Evolutionary conservation across 2,797 vertebrate species (phyloP).

Genomic region (Melanotaenia pygmaea): DNA sequence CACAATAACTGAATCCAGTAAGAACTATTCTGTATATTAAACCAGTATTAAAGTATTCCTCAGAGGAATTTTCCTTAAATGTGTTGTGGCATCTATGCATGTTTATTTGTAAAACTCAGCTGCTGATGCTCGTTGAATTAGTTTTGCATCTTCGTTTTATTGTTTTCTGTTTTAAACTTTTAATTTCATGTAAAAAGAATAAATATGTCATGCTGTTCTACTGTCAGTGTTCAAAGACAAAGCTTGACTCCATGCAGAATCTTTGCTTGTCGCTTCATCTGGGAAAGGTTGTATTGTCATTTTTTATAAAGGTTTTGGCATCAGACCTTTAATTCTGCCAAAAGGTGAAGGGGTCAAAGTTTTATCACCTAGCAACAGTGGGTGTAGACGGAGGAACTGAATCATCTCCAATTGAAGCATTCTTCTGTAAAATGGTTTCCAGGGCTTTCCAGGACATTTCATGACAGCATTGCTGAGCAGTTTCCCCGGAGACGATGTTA

Average conservation of each 20-base stretch:
- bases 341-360: slow-evolving; percentile 24
- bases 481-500: slow-evolving; percentile 12
- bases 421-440: slow-evolving; percentile 1
- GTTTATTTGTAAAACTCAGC: no score
- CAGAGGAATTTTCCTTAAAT: no score
- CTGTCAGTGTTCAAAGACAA: no score
- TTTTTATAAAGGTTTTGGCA: slow-evolving; percentile 49
- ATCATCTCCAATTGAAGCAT: neutral
- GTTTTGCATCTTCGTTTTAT: no score
- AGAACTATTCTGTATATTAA: no score
- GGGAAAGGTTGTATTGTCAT: slow-evolving; percentile 14
- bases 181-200: no score
- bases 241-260: neutral
- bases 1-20: no score
- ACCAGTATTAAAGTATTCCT: no score
- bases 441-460: slow-evolving; percentile 1
- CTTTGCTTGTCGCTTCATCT: neutral
- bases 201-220: no score
- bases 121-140: no score
- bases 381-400: neutral
- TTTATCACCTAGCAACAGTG: slow-evolving; percentile 54
- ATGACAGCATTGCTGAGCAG: neutral
- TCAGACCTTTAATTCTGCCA: slow-evolving; percentile 26
- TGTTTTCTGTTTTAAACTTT: no score
- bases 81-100: no score